These are phyloP conservation scores for Operophtera brumata DNA, from an alignment of 2,888 invertebrate species.

Conservation along the genomic window DNA sequence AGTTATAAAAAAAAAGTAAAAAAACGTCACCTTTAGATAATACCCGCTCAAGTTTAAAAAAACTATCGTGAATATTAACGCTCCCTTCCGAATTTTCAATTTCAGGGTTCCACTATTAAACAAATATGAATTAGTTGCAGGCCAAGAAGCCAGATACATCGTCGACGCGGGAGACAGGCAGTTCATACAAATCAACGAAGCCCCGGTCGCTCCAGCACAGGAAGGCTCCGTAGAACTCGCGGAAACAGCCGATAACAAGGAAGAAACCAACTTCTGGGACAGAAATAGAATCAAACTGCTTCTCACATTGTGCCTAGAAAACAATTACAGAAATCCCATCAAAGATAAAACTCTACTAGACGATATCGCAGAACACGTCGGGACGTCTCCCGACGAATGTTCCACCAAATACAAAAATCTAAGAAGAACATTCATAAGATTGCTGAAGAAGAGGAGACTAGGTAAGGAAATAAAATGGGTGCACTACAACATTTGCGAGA, in stretches of 20 bases:
- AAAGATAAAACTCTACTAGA: conserved; percentile 59
- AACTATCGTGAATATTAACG: no score
- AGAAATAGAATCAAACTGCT: conserved; percentile 61
- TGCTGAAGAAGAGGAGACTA: conserved; percentile 64
- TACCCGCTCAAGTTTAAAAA: no score
- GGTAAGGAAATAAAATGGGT: conserved; percentile 73
- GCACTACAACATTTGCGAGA: conserved; percentile 64
- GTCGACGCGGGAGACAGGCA: conserved; percentile 59
- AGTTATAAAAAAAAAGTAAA: no score
- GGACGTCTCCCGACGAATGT: conserved; percentile 61
- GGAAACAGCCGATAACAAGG: conserved; percentile 37
- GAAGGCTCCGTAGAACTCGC: conserved; percentile 29
- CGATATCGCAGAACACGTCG: conserved; percentile 56
- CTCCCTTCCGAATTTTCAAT: no score
- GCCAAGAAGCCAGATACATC: conserved; percentile 59
- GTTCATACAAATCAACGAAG: conserved; percentile 56
- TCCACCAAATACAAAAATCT: conserved; percentile 64
- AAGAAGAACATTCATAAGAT: conserved; percentile 63
- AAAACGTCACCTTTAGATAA: no score
- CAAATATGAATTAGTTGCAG: conserved; percentile 57
- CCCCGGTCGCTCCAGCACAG: conserved; percentile 33
- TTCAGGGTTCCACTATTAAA: no score
- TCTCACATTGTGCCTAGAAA: conserved; percentile 60
- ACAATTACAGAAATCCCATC: conserved; percentile 44
- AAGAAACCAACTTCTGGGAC: conserved; percentile 66